Conservation (phyloP, 1,140 invertebrate genomes). For the Rhynchophorus ferrugineus region DNA sequence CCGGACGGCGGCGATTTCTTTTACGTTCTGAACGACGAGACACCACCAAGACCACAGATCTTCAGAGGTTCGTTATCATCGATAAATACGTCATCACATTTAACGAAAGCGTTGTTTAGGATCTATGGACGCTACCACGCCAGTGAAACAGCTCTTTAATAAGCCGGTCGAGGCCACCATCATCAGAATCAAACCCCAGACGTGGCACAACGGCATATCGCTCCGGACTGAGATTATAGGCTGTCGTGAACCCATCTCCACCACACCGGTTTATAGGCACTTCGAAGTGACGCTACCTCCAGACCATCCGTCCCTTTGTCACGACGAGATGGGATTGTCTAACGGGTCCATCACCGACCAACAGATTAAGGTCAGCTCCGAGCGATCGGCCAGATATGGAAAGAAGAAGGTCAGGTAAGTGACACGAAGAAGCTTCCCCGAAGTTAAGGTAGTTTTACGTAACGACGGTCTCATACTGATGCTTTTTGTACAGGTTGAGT, state of each 20-base stretch:
- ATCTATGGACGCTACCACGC: constrained; percentile 52
- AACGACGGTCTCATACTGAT: not conserved
- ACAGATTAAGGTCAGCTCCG: constrained; percentile 48
- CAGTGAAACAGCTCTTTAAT: constrained; percentile 56
- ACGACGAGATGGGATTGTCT: constrained; percentile 58
- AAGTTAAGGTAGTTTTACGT: not conserved
- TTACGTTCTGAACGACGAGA: constrained; percentile 27
- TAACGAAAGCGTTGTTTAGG: too few species aligned
- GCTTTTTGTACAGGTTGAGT: constrained; percentile 34
- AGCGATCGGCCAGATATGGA: constrained; percentile 27
- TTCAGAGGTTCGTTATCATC: constrained; percentile 45
- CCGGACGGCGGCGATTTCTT: constrained; percentile 24
- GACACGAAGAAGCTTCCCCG: not conserved
- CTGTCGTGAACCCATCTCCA: constrained; percentile 45
- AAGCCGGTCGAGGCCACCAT: constrained; percentile 64
- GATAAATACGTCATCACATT: too few species aligned
- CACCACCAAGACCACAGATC: constrained; percentile 42
- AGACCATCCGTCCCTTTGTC: constrained; percentile 40
- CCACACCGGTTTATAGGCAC: constrained; percentile 24
- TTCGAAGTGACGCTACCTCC: not conserved
- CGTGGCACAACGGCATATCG: constrained; percentile 69
- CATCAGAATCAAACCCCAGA: constrained; percentile 60
- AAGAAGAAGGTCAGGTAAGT: constrained; percentile 36
- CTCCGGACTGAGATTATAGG: constrained; percentile 68
- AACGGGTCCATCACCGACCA: constrained; percentile 46